Evolutionary conservation across 2,113 vertebrate genomes (phyloP).

Genomic region (Poeciliopsis turrubarensis): DNA sequence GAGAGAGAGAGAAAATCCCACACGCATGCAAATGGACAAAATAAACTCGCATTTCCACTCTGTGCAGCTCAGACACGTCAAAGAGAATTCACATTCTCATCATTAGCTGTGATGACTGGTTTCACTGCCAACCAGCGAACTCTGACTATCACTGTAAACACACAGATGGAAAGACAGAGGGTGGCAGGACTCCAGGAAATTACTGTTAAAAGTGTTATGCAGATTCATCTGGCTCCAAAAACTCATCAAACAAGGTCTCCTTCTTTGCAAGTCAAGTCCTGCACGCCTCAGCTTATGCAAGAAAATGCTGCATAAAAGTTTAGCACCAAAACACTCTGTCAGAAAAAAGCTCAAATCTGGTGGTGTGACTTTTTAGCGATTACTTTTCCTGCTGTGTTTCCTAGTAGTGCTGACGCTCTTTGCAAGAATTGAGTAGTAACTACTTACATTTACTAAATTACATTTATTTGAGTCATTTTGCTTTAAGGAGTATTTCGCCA

Average conservation of each 20-base stretch:
- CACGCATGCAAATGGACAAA: constrained; percentile 43
- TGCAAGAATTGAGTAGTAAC: background rate
- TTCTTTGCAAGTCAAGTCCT: constrained; percentile 22
- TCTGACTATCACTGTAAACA: constrained; percentile 73
- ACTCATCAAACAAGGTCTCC: constrained; percentile 17
- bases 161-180: constrained; percentile 70
- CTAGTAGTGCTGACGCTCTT: constrained; percentile 39
- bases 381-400: constrained; percentile 34
- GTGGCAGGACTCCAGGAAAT: constrained; percentile 47
- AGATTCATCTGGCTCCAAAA: constrained; percentile 36
- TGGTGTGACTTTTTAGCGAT: constrained; percentile 42
- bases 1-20: constrained; percentile 8
- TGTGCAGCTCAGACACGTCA: constrained; percentile 46
- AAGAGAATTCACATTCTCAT: constrained; percentile 53
- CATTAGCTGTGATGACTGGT: constrained; percentile 69
- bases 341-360: constrained; percentile 30
- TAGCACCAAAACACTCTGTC: constrained; percentile 5
- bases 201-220: constrained; percentile 53
- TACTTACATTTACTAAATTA: no score
- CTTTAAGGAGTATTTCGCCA: no score
- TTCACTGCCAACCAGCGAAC: constrained; percentile 54
- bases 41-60: constrained; percentile 34
- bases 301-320: background rate
- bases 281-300: background rate
- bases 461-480: no score